These are phyloP conservation scores for Mechanitis mazaeus DNA, from an alignment of 2,888 invertebrate species.

Conservation along the genomic window DNA sequence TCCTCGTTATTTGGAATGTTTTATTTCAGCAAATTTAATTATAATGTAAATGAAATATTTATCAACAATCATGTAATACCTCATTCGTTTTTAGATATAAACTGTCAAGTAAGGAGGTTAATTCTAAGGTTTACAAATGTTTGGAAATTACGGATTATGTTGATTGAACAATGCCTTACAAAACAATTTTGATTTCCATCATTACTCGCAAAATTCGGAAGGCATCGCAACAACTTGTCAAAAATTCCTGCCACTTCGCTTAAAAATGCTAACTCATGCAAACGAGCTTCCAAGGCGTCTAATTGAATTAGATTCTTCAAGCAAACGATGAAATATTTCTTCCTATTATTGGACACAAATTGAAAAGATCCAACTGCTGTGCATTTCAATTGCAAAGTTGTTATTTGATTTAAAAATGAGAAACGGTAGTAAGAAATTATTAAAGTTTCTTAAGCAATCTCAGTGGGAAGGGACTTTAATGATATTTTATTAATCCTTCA, in stretches of 20 bases:
- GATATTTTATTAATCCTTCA: background rate
- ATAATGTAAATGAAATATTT: background rate
- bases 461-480: background rate
- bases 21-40: background rate
- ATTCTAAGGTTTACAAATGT: background rate
- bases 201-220: constrained; percentile 22
- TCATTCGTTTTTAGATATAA: background rate
- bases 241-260: constrained; percentile 51
- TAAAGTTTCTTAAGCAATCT: constrained; percentile 16
- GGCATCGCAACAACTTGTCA: constrained; percentile 23
- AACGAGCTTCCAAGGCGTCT: constrained; percentile 64
- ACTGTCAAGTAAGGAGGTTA: background rate
- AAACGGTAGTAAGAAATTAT: constrained; percentile 23
- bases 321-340: constrained; percentile 58
- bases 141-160: background rate
- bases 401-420: constrained; percentile 46
- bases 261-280: constrained; percentile 75
- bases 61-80: background rate
- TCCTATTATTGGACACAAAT: constrained; percentile 61
- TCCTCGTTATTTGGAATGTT: background rate
- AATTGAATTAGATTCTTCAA: constrained; percentile 69
- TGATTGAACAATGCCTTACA: constrained; percentile 10
- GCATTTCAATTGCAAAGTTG: constrained; percentile 55
- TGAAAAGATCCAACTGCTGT: constrained; percentile 56
- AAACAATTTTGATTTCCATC: constrained; percentile 13